Percentiles rank a stretch among this genome's conserved stretches.
phyloP scores from a whole-genome alignment of 2,888 invertebrate species.

The Macropis europaea region DNA sequence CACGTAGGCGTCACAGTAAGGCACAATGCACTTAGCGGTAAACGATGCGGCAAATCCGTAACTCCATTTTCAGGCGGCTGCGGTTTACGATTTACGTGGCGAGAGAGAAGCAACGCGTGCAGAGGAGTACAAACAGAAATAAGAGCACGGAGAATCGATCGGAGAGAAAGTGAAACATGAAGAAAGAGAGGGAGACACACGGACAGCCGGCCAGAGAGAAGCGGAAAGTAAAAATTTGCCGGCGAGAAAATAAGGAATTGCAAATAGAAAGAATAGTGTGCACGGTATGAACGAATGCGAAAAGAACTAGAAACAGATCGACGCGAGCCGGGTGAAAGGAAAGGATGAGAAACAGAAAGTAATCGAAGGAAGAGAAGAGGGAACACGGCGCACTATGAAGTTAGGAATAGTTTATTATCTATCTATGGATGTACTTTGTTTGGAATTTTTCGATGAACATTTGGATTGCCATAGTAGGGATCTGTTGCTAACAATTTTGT shows the following conservation, averaged over 20 bases:
- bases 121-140: not conserved
- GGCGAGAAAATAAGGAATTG: not conserved
- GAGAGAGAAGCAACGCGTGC: not conserved
- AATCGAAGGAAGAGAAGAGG: not conserved
- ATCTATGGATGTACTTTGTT: no score
- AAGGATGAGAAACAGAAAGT: not conserved
- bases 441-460: no score
- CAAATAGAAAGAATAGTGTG: not conserved
- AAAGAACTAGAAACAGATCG: no score
- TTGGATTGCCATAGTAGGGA: no score
- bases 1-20: slow-evolving; percentile 19
- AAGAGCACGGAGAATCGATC: slow-evolving; percentile 12
- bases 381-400: no score
- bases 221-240: not conserved
- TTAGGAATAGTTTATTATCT: no score
- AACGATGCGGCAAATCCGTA: slow-evolving; percentile 30
- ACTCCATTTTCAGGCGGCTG: not conserved
- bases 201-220: not conserved
- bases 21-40: slow-evolving; percentile 34
- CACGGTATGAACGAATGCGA: no score
- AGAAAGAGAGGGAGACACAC: not conserved
- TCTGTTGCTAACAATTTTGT: no score
- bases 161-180: slow-evolving; percentile 5
- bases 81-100: not conserved
- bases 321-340: slow-evolving; percentile 6